Evolutionary conservation across 2,888 invertebrate species (phyloP).

Genomic region (Mythimna loreyi): DNA sequence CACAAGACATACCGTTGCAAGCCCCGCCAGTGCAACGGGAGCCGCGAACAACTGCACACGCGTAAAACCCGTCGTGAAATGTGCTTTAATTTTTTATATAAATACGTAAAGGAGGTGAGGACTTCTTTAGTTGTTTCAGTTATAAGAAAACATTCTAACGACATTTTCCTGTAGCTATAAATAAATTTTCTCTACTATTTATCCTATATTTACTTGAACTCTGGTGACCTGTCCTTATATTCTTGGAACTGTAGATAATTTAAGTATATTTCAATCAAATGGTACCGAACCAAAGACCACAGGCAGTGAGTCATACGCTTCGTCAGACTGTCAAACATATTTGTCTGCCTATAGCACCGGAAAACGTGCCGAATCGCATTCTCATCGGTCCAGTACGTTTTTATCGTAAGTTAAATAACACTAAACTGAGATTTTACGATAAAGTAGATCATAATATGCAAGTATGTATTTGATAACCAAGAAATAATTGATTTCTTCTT

Average conservation of each 20-base stretch:
- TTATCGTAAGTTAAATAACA: constrained; percentile 7
- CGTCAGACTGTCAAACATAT: constrained; percentile 25
- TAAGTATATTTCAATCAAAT: neutral
- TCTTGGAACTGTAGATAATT: constrained; percentile 12
- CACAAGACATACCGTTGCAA: too few species aligned
- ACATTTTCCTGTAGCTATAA: constrained; percentile 1
- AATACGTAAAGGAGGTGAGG: too few species aligned
- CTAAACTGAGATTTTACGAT: neutral
- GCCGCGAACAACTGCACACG: too few species aligned
- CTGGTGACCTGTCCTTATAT: constrained; percentile 27
- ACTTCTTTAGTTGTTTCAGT: neutral
- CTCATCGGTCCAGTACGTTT: neutral
- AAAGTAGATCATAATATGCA: neutral
- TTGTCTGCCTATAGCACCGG: constrained; percentile 6
- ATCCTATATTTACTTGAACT: constrained; percentile 12
- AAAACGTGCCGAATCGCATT: constrained; percentile 28
- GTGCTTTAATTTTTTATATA: too few species aligned
- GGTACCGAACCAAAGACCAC: neutral
- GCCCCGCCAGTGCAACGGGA: too few species aligned
- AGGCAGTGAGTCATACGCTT: constrained; percentile 41
- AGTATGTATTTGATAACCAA: too few species aligned
- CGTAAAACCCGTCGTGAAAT: too few species aligned
- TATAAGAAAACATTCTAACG: too few species aligned
- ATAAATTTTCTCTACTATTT: neutral
- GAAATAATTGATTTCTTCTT: too few species aligned